Base-by-base conservation (phyloP, 2,888 invertebrate genomes). In the Acheta domesticus region DNA sequence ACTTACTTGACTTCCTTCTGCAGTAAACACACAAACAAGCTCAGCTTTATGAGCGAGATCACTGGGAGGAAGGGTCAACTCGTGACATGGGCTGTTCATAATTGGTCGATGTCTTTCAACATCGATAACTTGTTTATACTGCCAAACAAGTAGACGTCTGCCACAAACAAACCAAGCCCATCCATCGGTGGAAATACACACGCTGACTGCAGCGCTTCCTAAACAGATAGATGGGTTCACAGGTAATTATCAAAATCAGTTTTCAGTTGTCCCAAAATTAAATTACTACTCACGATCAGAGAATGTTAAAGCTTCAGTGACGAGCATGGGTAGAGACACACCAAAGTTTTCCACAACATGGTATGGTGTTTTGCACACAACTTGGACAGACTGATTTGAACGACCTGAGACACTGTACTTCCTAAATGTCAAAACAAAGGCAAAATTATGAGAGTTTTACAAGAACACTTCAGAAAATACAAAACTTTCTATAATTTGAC, bases 11-110 rank as follows among this genome's bases (percentile, higher is more conserved):
- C 90, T 90, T 1, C 89, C 89, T 76, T 87, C 87, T 2, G 88
- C 87, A 19, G 90, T 88, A 85, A 93, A 94, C 0, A 96, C 91
- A 48, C 92, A 91, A 1, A 95, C 93, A 20, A 96, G 89, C 80
- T 96, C 93, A 0, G 97, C 95, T 84, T 94, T 93, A 86, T 98
- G 97, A 0, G 96, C 95, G 20, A 97, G 89, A 86, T 97, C 97
- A 83, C 97, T 97, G 83, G 96, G 95, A 0, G 97, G 97, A 74
- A 98, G 86, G 0, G 94, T 93, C 19, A 98, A 88, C 86, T 98
- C 97, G 73, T 95, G 90, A 83, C 96, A 96, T 76, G 94, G 93
- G 2, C 89, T 90, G 16, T 80, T 83, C 16, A 81, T 79, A n/a
- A 81, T 80, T 77, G 82, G 82, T 50, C 83, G 77, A 5, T 79